Base-by-base conservation (phyloP, 2,797 vertebrate genomes). In the Pangasius mekongensis region DNA sequence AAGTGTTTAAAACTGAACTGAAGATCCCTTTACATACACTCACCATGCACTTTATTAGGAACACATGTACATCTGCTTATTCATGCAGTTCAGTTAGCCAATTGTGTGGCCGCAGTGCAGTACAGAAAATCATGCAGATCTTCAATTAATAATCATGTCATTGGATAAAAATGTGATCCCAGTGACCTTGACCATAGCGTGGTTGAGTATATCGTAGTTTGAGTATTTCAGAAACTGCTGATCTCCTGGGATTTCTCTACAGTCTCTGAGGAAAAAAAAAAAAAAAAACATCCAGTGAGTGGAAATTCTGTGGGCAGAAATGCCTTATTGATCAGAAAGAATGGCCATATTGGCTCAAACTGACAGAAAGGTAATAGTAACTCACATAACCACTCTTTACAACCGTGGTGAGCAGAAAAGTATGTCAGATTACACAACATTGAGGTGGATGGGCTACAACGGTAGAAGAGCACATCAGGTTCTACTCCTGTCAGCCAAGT, bases 311-410 rank as follows among this genome's bases (percentile, higher is more conserved):
- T 52, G 8, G 13, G 39, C 5, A 16, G 62, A 84, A 88, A 88
- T 47, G 18, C 60, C 60, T 86, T 89, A 83, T 58, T 89, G 83
- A 89, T 88, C 86, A 88, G 87, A 86, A 47, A 86, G 71, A 89
- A 67, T 85, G 69, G 69, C 18, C 87, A 87, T 83, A 3, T 20
- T 11, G 52, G 18, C 60, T 58, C 33, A 36, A 60, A 33, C 54
- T 60, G n/a, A 81, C 6, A 27, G 33, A 2, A 81, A 39, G 8
- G 77, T 54, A 11, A 58, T 27, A 54, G 30, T 80, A 80, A 0
- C 30, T 60, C 4, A 6, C 2, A 60, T 81, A 81, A 24, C 78
- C 9, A 24, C 30, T 60, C 20, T 11, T 39, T 60, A 24, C 8
- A 60, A 60, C 1, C 0, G 10, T 24, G 20, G 10, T 36, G 22